Evolutionary conservation across 1,140 invertebrate species (phyloP), one percentile per base, ranked within the genome.

Genomic region (Zaprionus inermis): DNA sequence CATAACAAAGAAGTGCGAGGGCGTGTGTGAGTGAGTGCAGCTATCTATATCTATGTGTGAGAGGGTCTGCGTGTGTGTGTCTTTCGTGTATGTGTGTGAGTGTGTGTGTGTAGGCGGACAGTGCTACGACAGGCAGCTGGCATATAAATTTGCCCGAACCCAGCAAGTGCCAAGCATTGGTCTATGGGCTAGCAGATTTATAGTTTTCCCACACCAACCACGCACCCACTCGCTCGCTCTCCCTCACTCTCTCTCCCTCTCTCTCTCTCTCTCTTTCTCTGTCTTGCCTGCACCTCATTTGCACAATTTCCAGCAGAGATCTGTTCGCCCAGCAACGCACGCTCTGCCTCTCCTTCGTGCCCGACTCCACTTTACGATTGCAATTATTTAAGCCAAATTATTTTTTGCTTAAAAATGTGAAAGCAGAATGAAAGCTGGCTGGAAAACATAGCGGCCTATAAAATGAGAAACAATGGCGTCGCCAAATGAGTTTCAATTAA

Each of bases 1-100:
- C 83, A 88, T 88, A 86, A 88, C 83, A 86, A 88, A 86, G 60
- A 76, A 51, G 24, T 61, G 10, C 9, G 28, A 24, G 56, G 36
- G 55, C 46, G 54, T 58, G 20, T 36, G 28, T 57, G 41, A n/a
- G 51, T 66, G 16, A n/a, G 28, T 34, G 44, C 14, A 38, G 36
- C 6, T 38, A 38, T 38, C 1, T 44, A 9, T 44, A 9, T 44
- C 7, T 46, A 5, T 12, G 16, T 22, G 49, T 30, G 55, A 24
- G 46, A 46, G 28, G 16, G 20, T 57, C 20, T 20, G 51, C 46
- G 14, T 24, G 30, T 52, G 32, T 54, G 63, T n/a, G n/a, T n/a
- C n/a, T n/a, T n/a, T n/a, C n/a, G n/a, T n/a, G n/a, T n/a, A n/a
- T n/a, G 14, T 24, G 30, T 52, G 32, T 54, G 63, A 16, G 44